These are phyloP conservation scores for Dascillus cervinus DNA, from an alignment of 2,888 invertebrate species.

Conservation along the genomic window DNA sequence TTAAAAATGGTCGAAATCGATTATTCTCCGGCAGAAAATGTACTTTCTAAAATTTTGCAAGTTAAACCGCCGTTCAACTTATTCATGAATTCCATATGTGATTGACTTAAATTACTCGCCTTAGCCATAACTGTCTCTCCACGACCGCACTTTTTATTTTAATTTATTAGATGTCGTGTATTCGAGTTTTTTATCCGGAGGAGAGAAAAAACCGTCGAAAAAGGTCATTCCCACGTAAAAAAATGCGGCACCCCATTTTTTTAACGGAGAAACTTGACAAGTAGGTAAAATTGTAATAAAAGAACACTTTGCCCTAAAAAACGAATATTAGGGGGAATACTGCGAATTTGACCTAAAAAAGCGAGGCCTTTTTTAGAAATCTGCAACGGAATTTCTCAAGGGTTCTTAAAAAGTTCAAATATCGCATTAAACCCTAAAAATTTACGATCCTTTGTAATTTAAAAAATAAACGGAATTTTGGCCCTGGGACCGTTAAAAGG, in stretches of 20 bases:
- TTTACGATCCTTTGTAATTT: slow-evolving; percentile 16
- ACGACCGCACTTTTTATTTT: slow-evolving; percentile 18
- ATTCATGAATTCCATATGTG: slow-evolving; percentile 24
- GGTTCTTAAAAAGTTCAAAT: slow-evolving; percentile 26
- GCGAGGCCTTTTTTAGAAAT: slow-evolving; percentile 24
- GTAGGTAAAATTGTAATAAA: slow-evolving; percentile 35
- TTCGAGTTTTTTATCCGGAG: slow-evolving; percentile 6
- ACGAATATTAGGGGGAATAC: slow-evolving; percentile 27
- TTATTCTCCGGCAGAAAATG: no score
- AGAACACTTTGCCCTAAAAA: slow-evolving; percentile 35
- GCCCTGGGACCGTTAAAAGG: no score
- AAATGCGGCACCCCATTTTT: slow-evolving; percentile 28
- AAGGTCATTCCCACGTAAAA: slow-evolving; percentile 19
- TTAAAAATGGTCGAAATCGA: slow-evolving; percentile 14
- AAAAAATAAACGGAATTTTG: slow-evolving; percentile 17
- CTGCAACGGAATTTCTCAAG: slow-evolving; percentile 38
- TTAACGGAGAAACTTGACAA: slow-evolving; percentile 26
- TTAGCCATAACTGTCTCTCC: slow-evolving; percentile 20
- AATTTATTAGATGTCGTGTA: slow-evolving; percentile 23
- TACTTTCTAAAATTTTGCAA: slow-evolving; percentile 9
- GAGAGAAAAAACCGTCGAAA: not conserved
- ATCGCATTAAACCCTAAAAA: slow-evolving; percentile 25
- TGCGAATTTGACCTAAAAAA: slow-evolving; percentile 31
- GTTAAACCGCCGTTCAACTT: slow-evolving; percentile 13
- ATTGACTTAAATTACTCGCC: slow-evolving; percentile 23